These are phyloP conservation scores for Catostomus latipinnis DNA, from an alignment of 2,797 vertebrate genomes.

Conservation along the genomic window DNA sequence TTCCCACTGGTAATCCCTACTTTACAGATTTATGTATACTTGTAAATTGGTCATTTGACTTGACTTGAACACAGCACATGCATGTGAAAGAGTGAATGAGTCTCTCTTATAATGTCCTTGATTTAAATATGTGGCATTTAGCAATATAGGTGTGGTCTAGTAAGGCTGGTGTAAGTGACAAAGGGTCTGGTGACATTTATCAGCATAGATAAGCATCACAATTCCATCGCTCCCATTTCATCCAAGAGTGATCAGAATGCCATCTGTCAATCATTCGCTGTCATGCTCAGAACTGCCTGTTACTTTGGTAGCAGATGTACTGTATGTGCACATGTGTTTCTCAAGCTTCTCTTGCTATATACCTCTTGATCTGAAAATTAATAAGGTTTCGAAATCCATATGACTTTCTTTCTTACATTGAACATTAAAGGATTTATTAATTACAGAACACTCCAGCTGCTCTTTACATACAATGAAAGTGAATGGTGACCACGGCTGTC, in stretches of 20 bases:
- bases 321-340: slow-evolving; percentile 10
- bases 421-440: too few relatives aligned
- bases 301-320: not conserved
- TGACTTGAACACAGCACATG: too few relatives aligned
- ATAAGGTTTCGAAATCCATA: not conserved
- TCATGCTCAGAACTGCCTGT: slow-evolving; percentile 21
- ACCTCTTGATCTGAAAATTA: not conserved
- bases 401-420: too few relatives aligned
- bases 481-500: too few relatives aligned
- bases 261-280: slow-evolving; percentile 79
- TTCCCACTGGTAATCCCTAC: too few relatives aligned
- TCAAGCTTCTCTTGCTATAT: not conserved
- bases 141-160: slow-evolving; percentile 16
- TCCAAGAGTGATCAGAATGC: slow-evolving; percentile 79
- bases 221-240: slow-evolving; percentile 65
- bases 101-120: slow-evolving; percentile 1
- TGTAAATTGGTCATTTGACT: too few relatives aligned
- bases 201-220: slow-evolving; percentile 80
- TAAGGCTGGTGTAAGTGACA: not conserved
- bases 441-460: too few relatives aligned
- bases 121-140: slow-evolving; percentile 25
- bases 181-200: slow-evolving; percentile 75
- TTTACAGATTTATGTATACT: too few relatives aligned
- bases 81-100: not conserved
- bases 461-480: too few relatives aligned